These are phyloP conservation scores for Lasaia peninsularis DNA, from an alignment of 1,140 invertebrate species.

Conservation along the genomic window DNA sequence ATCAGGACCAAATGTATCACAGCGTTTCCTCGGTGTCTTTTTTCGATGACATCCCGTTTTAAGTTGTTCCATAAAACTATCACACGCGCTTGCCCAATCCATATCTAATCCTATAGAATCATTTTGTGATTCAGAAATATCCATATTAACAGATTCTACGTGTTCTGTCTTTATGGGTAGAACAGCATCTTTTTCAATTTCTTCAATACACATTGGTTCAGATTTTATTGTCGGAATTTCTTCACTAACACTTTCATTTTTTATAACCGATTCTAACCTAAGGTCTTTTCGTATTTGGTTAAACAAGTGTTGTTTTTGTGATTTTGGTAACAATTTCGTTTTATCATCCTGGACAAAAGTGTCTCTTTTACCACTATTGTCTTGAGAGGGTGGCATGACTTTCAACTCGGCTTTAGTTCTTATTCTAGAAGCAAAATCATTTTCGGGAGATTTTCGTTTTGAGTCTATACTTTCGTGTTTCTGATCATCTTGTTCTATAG, in stretches of 20 bases:
- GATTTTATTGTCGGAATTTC: conserved; percentile 55
- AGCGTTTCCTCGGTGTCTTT: conserved; percentile 75
- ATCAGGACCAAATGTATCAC: conserved; percentile 37
- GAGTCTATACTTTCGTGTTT: conserved; percentile 41
- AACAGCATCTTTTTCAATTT: conserved; percentile 66
- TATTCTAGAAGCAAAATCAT: conserved; percentile 83
- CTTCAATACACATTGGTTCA: conserved; percentile 70
- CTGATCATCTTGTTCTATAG: conserved; percentile 49
- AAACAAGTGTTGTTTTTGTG: conserved; percentile 68
- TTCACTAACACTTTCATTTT: conserved; percentile 45
- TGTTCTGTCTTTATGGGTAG: conserved; percentile 63
- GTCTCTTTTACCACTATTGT: conserved; percentile 41
- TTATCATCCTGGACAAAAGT: conserved; percentile 37
- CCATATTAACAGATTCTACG: conserved; percentile 32
- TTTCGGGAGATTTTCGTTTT: conserved; percentile 59
- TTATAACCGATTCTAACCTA: conserved; percentile 63
- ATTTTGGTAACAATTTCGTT: conserved; percentile 56
- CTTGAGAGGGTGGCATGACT: conserved; percentile 73
- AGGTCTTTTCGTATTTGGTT: conserved; percentile 71
- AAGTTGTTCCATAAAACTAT: conserved; percentile 84
- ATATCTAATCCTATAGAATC: conserved; percentile 65
- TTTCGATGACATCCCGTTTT: conserved; percentile 79
- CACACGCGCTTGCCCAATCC: conserved; percentile 81
- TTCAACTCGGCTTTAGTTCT: conserved; percentile 90
- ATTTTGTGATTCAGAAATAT: conserved; percentile 19